phyloP scores from a whole-genome alignment of 1,140 invertebrate species.

The Trichoplusia ni region DNA sequence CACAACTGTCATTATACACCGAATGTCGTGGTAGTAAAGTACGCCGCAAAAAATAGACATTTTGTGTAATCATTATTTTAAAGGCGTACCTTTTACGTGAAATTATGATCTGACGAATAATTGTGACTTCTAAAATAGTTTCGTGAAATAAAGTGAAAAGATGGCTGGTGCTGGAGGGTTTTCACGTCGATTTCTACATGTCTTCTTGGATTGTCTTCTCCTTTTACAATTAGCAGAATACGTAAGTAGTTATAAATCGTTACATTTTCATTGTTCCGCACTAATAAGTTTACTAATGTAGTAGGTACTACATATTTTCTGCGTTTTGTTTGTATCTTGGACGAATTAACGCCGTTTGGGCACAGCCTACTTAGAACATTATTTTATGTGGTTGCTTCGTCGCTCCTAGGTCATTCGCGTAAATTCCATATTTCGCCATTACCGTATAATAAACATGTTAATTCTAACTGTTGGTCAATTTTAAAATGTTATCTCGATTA shows the following conservation, averaged over 20 bases:
- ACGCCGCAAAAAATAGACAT: constrained; percentile 31
- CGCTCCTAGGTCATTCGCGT: no score
- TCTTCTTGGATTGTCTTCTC: constrained; percentile 33
- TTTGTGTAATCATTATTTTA: constrained; percentile 19
- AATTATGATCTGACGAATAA: constrained; percentile 67
- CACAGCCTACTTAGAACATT: no score
- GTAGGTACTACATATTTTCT: not conserved
- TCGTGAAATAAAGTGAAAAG: constrained; percentile 27
- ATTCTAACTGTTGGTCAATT: no score
- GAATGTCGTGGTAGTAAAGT: constrained; percentile 32
- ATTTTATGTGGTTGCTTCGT: no score
- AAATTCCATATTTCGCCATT: no score
- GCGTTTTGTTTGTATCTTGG: not conserved
- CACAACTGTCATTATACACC: constrained; percentile 7
- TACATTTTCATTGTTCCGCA: constrained; percentile 28
- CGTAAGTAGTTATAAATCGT: constrained; percentile 30
- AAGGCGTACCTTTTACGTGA: constrained; percentile 15
- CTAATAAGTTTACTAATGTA: constrained; percentile 20
- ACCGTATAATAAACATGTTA: no score
- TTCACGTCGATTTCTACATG: constrained; percentile 32
- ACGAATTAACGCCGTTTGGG: not conserved
- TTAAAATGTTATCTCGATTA: no score
- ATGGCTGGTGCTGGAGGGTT: constrained; percentile 31
- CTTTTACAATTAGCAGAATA: constrained; percentile 33
- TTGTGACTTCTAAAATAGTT: constrained; percentile 27